Evolutionary conservation across 2,888 invertebrate species (phyloP).

Genomic region (Aphodius sticticus): DNA sequence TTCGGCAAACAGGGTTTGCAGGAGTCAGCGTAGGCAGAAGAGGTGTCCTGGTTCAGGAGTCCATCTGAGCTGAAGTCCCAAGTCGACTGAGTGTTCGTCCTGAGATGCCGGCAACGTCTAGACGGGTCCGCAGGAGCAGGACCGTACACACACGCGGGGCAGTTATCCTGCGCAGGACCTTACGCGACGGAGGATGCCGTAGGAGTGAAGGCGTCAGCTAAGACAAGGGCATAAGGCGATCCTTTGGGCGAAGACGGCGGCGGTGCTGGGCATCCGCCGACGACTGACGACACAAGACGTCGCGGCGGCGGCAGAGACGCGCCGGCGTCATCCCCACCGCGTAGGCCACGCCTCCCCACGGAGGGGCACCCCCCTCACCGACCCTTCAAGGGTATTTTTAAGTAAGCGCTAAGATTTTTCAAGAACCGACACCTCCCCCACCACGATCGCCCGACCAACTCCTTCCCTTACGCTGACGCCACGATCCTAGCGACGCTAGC

Average conservation of each 20-base stretch:
- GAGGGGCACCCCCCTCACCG: conserved; percentile 51
- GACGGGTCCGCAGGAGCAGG: conserved; percentile 32
- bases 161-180: conserved; percentile 52
- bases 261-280: conserved; percentile 59
- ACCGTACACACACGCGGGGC: conserved; percentile 25
- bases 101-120: conserved; percentile 35
- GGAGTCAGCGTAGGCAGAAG: conserved; percentile 14
- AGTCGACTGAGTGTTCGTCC: conserved; percentile 41
- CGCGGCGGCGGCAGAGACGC: conserved; percentile 56
- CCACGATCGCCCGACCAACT: conserved; percentile 24
- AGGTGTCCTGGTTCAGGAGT: conserved; percentile 30
- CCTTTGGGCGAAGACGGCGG: conserved; percentile 56
- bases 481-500: neutral
- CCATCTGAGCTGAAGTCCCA: conserved; percentile 44
- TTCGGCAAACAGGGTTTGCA: conserved; percentile 7
- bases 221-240: conserved; percentile 60
- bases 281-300: conserved; percentile 62
- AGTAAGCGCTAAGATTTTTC: conserved; percentile 61
- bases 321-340: conserved; percentile 55
- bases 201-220: conserved; percentile 57
- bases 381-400: conserved; percentile 58
- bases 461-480: conserved; percentile 47
- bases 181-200: conserved; percentile 59
- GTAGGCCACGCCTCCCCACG: conserved; percentile 57
- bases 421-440: conserved; percentile 47